Base-by-base conservation (phyloP, 2,888 invertebrate species). In the Zaprionus lineosus region DNA sequence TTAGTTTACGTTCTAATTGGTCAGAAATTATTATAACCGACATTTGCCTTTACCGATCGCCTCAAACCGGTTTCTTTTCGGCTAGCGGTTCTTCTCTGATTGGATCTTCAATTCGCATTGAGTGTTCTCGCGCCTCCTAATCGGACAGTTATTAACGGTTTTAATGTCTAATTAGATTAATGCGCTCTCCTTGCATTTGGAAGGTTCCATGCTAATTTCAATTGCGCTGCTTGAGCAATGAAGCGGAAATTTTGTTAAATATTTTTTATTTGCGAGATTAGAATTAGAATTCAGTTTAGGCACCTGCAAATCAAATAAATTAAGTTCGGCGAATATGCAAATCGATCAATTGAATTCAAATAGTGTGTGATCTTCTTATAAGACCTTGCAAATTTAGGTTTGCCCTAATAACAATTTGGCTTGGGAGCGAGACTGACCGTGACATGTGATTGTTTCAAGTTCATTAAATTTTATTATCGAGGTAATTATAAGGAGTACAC, bases 21-120 rank as follows among this genome's bases (percentile, higher is more conserved):
- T 81, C 81, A 81, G 75, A 82, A 79, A 75, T 77, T 82, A 81
- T 78, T 82, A 78, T 79, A 72, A 69, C 79, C 77, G 74, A 77
- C 76, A 78, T 75, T 76, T 74, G 69, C 72, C 12, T 31, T 36
- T 11, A 24, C 28, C 24, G 70, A 67, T 59, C 59, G 50, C 29
- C 16, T 36, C 11, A 50, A 71, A 64, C 64, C 50, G 59, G 65
- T 74, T 73, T 62, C 21, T 46, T 37, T 65, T 57, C 24, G 60
- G 51, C 39, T 63, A 68, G 67, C 67, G 50, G 63, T 62, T 61
- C 33, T 48, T 40, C 51, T 66, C 65, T 65, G 64, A 63, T 61
- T 71, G 68, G 63, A 71, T 56, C 67, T 41, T 29, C 37, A 16
- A 36, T 44, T 34, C 24, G 4, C 24, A 24, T 6, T 31, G 31